Base-by-base conservation (phyloP, 2,113 vertebrate species). In the Ellobius talpinus region DNA sequence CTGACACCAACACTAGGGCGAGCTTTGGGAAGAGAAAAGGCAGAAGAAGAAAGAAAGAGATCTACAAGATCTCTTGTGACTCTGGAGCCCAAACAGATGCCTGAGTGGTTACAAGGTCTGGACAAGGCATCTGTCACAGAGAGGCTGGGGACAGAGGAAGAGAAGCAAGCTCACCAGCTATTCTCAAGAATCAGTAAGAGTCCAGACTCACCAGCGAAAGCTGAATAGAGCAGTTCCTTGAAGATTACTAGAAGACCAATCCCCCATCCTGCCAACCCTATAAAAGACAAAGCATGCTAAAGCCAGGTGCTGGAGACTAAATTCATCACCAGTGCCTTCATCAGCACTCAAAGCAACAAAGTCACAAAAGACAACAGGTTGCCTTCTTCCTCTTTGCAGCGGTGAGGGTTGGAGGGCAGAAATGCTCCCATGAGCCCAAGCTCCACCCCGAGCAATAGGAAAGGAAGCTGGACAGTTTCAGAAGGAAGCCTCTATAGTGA, bases 261-360 rank as follows among this genome's bases (percentile, higher is more conserved):
- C 6, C 8, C 8, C 42, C 12, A 33, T n/a, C 1, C 14, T 5
- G 9, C 5, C 3, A 26, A 73, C 1, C 1, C 12, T 5, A 0
- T 5, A 5, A 10, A 8, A 31, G 50, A 77, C 11, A 47, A 13
- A 65, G 23, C 52, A 14, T 3, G 24, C 78, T n/a, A 72, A 50
- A 47, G 36, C 36, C 73, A 65, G 45, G 36, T 73, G 7, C 42
- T 79, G 4, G 33, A 29, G 26, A 86, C 68, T 76, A 39, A 47
- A 77, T 24, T 26, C 65, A 79, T 78, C 47, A 31, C n/a, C 24
- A 10, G 0, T 39, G 24, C 21, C 23, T 93, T 87, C n/a, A 79
- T 93, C 66, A 92, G 7, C 47, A 55, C 6, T 29, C 12, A 87
- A 47, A 70, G 19, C 17, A 73, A 66, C 45, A 73, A 77, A 89